Percentiles rank a stretch among this genome's conserved stretches.
These are phyloP conservation scores for Nesogale talazaci DNA, from an alignment of 2,113 vertebrate genomes.

Conservation along the genomic window DNA sequence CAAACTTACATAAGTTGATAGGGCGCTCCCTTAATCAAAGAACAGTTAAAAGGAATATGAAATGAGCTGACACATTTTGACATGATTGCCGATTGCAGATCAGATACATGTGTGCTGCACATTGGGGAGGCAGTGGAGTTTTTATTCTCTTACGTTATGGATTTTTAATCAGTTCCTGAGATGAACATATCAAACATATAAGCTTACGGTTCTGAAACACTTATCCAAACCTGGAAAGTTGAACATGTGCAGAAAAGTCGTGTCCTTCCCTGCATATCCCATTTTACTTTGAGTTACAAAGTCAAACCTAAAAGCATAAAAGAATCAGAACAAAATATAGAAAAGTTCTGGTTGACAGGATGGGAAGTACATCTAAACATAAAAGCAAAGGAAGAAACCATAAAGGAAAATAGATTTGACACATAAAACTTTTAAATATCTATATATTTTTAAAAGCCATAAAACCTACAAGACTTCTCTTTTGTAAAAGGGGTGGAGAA, in stretches of 20 bases:
- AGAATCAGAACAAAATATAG: conserved; percentile 56
- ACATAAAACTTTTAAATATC: conserved; percentile 62
- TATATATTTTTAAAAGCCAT: neutral
- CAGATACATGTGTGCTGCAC: conserved; percentile 77
- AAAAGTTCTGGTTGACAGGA: conserved; percentile 26
- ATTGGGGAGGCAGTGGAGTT: conserved; percentile 69
- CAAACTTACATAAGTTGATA: conserved; percentile 71
- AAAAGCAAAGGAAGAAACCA: conserved; percentile 61
- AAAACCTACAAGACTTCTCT: conserved; percentile 31
- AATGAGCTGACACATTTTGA: conserved; percentile 82
- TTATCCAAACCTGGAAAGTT: conserved; percentile 55
- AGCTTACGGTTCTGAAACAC: conserved; percentile 57
- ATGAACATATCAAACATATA: conserved; percentile 70
- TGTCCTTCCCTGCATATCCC: neutral
- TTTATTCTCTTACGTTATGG: conserved; percentile 69
- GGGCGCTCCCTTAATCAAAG: conserved; percentile 79
- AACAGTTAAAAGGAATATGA: conserved; percentile 78
- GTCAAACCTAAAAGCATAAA: conserved; percentile 65
- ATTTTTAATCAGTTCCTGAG: conserved; percentile 79
- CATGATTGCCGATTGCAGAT: conserved; percentile 72
- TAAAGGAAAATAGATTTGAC: conserved; percentile 68
- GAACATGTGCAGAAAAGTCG: conserved; percentile 47
- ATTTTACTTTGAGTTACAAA: conserved; percentile 70
- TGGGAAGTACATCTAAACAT: conserved; percentile 49
- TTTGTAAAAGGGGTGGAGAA: too few species aligned